Conservation (phyloP, 2,113 vertebrate genomes). For the Turdus rufiventris region DNA sequence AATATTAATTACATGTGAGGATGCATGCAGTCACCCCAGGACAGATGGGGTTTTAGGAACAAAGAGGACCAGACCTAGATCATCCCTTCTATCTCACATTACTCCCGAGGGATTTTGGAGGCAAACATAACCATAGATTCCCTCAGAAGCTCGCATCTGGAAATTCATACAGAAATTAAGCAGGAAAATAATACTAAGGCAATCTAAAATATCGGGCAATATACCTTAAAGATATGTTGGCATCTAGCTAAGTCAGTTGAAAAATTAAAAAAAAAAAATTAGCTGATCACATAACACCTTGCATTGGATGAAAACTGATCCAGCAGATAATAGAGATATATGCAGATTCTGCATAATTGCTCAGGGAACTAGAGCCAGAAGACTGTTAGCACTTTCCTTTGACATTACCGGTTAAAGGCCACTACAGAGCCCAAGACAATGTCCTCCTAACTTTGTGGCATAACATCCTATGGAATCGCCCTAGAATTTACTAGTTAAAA, state of each 20-base stretch:
- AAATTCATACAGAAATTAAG: neutral
- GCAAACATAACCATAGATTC: neutral
- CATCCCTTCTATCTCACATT: neutral
- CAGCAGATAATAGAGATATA: neutral
- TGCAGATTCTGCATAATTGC: neutral
- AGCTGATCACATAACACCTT: neutral
- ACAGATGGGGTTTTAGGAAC: neutral
- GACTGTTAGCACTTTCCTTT: neutral
- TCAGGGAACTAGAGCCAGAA: neutral
- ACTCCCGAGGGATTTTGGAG: neutral
- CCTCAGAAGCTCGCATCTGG: neutral
- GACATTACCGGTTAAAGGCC: neutral
- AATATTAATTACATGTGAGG: neutral
- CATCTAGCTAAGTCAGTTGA: neutral
- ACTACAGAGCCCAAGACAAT: neutral
- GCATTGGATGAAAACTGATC: neutral
- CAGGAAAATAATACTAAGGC: neutral
- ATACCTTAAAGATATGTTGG: neutral
- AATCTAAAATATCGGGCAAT: neutral
- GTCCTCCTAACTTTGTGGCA: neutral
- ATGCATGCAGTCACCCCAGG: neutral
- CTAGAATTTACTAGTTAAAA: neutral
- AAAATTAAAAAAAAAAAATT: neutral
- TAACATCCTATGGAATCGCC: neutral
- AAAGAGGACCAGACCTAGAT: neutral